These are phyloP conservation scores for Alethe castanea DNA, from an alignment of 2,113 vertebrate species.

Conservation along the genomic window DNA sequence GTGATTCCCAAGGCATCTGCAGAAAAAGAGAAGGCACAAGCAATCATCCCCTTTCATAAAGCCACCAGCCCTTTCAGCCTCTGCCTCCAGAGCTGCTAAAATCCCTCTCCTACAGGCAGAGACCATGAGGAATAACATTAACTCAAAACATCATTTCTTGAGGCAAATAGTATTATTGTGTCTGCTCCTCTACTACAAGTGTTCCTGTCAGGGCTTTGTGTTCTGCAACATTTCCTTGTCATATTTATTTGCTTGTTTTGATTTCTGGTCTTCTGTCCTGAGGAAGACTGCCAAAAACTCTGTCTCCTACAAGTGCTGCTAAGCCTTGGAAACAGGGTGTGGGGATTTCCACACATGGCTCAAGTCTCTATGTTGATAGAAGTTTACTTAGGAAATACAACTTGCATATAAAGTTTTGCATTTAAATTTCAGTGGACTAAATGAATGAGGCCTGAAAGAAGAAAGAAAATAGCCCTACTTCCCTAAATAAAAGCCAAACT, in stretches of 20 bases:
- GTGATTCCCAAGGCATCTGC: background rate
- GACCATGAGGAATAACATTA: background rate
- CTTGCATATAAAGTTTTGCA: background rate
- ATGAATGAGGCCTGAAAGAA: background rate
- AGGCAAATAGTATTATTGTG: background rate
- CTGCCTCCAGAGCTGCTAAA: background rate
- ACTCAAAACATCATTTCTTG: background rate
- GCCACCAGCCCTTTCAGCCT: background rate
- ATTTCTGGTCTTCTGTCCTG: constrained; percentile 41
- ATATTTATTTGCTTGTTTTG: constrained; percentile 61
- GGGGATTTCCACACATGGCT: background rate
- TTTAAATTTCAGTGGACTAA: background rate
- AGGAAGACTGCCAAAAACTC: constrained; percentile 55
- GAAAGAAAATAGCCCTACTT: background rate
- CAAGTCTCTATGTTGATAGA: background rate
- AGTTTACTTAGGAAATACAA: background rate
- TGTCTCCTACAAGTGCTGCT: constrained; percentile 21
- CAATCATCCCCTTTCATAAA: background rate
- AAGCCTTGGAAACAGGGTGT: background rate
- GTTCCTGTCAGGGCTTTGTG: constrained; percentile 53
- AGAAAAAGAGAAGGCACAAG: background rate
- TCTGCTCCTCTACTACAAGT: constrained; percentile 24
- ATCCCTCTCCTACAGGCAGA: background rate
- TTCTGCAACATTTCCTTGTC: constrained; percentile 54
- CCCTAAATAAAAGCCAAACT: background rate